Evolutionary conservation across 2,113 vertebrate genomes (phyloP).

Genomic region (Callochromis pleurospilus): DNA sequence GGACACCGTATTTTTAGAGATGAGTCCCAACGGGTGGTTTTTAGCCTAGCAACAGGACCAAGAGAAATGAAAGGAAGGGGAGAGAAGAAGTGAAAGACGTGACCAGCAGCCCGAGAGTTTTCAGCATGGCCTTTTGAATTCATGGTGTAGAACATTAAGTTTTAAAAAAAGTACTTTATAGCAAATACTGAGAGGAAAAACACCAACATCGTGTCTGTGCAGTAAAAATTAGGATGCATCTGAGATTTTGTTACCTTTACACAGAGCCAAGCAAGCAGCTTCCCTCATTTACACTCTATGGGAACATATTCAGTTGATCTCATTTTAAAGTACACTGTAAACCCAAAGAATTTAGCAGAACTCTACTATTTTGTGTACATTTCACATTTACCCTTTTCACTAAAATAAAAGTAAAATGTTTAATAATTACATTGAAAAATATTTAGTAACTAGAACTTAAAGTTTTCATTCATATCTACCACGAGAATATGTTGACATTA

Average conservation of each 20-base stretch:
- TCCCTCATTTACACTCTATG: not conserved
- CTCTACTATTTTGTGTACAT: not conserved
- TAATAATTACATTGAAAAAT: not conserved
- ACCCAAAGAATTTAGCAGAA: not conserved
- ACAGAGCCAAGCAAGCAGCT: too few species aligned
- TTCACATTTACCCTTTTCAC: not conserved
- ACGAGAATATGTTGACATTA: not conserved
- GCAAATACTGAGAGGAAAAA: not conserved
- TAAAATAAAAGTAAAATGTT: not conserved
- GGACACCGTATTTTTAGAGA: conserved; percentile 74
- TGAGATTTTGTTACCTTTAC: not conserved
- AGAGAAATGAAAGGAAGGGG: conserved; percentile 27
- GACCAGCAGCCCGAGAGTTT: not conserved
- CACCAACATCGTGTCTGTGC: not conserved
- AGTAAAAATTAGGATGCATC: not conserved
- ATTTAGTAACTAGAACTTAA: not conserved
- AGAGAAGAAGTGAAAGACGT: not conserved
- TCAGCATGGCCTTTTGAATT: not conserved
- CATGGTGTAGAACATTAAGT: not conserved
- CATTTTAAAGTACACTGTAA: not conserved
- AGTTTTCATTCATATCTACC: not conserved
- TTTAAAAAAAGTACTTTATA: not conserved
- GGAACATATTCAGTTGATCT: not conserved
- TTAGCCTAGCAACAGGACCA: conserved; percentile 60
- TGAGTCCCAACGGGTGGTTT: conserved; percentile 58